Evolutionary conservation across 2,113 vertebrate species (phyloP).

Genomic region (Euleptes europaea): DNA sequence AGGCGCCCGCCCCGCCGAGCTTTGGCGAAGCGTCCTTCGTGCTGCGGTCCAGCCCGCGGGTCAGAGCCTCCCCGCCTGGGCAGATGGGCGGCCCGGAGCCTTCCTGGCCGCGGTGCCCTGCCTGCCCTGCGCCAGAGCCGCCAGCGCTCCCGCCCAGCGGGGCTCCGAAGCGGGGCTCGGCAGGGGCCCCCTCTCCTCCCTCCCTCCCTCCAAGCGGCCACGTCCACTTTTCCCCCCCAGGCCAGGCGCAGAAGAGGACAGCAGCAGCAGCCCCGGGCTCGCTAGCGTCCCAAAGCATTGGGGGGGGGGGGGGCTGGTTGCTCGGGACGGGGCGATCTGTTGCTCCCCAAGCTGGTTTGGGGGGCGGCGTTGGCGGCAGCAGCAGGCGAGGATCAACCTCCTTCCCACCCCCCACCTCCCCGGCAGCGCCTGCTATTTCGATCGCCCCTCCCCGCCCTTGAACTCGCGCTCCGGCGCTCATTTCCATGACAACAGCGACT

Average conservation of each 20-base stretch:
- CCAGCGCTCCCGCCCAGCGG: too few species aligned
- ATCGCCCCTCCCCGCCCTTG: background rate
- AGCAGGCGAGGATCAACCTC: background rate
- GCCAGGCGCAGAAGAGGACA: too few species aligned
- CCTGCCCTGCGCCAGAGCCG: too few species aligned
- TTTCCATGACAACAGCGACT: constrained; percentile 69
- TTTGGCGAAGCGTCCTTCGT: background rate
- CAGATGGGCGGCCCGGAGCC: background rate
- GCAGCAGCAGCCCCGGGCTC: too few species aligned
- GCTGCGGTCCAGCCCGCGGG: background rate
- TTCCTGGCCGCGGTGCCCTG: too few species aligned
- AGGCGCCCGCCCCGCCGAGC: background rate
- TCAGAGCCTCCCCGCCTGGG: background rate
- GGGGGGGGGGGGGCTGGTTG: background rate
- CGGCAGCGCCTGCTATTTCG: constrained; percentile 19
- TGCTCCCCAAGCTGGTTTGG: background rate
- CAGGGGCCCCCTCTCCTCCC: too few species aligned
- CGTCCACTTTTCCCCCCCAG: too few species aligned
- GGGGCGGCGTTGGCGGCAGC: background rate
- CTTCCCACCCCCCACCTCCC: background rate
- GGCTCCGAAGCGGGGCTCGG: too few species aligned
- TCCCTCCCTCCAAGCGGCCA: too few species aligned
- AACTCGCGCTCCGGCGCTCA: constrained; percentile 54
- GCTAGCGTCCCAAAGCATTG: too few species aligned
- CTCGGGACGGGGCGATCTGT: background rate